These are phyloP conservation scores for Polyergus mexicanus DNA, from an alignment of 1,140 invertebrate species.

Conservation along the genomic window DNA sequence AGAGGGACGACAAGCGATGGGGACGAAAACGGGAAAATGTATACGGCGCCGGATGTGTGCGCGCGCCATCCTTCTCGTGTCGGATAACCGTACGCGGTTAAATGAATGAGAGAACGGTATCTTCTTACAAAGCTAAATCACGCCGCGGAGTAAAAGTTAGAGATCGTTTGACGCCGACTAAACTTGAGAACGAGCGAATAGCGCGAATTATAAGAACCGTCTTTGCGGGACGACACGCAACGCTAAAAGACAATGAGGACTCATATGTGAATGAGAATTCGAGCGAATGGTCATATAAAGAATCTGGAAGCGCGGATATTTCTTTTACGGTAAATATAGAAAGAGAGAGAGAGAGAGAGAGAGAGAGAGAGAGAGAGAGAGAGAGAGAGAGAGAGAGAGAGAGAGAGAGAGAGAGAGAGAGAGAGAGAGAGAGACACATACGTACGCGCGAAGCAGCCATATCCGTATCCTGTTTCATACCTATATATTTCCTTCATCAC, in stretches of 20 bases:
- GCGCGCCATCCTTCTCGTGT: slow-evolving; percentile 24
- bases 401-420: not conserved
- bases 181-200: slow-evolving; percentile 34
- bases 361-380: too few species aligned
- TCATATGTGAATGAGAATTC: not conserved
- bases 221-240: slow-evolving; percentile 5
- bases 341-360: not conserved
- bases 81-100: slow-evolving; percentile 32
- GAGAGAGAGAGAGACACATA: too few species aligned
- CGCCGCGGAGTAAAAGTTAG: slow-evolving; percentile 32
- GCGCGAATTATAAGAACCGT: slow-evolving; percentile 10
- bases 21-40: slow-evolving; percentile 36
- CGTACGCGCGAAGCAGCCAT: not conserved
- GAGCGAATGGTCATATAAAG: not conserved
- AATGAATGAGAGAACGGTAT: slow-evolving; percentile 49
- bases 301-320: not conserved
- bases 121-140: slow-evolving; percentile 47
- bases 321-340: not conserved
- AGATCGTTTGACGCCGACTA: slow-evolving; percentile 16
- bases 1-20: not conserved
- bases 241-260: slow-evolving; percentile 15
- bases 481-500: not conserved
- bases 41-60: slow-evolving; percentile 1
- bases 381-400: too few species aligned
- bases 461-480: not conserved